Evolutionary conservation across 2,797 vertebrate species (phyloP).

Genomic region (Spheniscus humboldti): DNA sequence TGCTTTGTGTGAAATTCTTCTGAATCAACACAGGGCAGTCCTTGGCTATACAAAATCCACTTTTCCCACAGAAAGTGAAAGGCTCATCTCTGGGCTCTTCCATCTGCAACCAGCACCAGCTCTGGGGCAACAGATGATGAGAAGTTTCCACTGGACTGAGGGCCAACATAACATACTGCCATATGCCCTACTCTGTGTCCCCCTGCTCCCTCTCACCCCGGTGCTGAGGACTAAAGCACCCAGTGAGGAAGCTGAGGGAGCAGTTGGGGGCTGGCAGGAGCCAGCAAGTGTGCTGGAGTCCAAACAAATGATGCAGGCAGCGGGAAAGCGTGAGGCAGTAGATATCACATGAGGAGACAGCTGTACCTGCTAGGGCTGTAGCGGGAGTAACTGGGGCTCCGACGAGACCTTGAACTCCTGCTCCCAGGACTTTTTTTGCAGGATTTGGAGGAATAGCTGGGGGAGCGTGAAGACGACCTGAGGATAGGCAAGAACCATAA

Average conservation of each 20-base stretch:
- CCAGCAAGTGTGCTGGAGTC: neutral
- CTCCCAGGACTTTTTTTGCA: conserved; percentile 82
- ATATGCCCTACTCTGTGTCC: neutral
- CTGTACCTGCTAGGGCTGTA: conserved; percentile 85
- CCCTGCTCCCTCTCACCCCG: neutral
- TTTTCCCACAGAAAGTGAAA: neutral
- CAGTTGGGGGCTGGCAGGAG: neutral
- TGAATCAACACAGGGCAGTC: neutral
- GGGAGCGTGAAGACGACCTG: conserved; percentile 89
- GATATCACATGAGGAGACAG: accelerated
- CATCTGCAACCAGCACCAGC: neutral
- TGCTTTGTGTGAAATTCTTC: neutral
- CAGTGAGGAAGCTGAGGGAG: neutral
- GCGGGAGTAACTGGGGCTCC: conserved; percentile 86
- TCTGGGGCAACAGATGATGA: neutral
- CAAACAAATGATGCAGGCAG: neutral
- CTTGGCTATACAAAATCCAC: neutral
- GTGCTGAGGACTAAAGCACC: neutral
- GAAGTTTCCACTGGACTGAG: neutral
- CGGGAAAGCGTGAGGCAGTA: neutral
- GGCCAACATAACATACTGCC: neutral
- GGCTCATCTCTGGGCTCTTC: neutral
- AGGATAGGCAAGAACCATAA: neutral
- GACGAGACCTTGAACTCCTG: conserved; percentile 76
- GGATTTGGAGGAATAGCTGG: conserved; percentile 80